Evolutionary conservation across 2,113 vertebrate species (phyloP), one percentile per base, ranked within the genome.

Genomic region (Phyllostomus hastatus): DNA sequence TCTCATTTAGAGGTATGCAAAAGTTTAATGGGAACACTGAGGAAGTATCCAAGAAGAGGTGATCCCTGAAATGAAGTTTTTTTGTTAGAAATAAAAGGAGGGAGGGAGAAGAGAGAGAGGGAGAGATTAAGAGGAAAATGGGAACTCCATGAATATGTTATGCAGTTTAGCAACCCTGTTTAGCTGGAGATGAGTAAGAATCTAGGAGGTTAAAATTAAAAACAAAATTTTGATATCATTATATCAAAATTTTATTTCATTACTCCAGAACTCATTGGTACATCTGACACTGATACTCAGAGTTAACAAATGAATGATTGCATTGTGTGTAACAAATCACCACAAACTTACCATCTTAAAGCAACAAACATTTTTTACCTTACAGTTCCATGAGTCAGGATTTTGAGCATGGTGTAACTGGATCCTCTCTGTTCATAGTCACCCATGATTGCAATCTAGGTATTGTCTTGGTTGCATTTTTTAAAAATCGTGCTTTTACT

Each of bases 161-260:
- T 26, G 4, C 15, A 50, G 33, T 85, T 72, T 89, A 80, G 43
- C 89, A 84, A 79, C 38, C 17, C 43, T 78, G 35, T 26, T 83
- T 83, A 38, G 46, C 70, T 72, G 26, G 79, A 66, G 31, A 41
- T 57, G 10, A 80, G 86, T 84, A 48, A 80, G 78, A n/a, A 43
- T 80, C 35, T 90, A 66, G 9, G n/a, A 87, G 31, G 3, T 96
- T 96, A 66, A 88, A 91, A 78, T 48, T 91, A 66, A 78, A 95
- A 95, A 83, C 19, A 69, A n/a, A 50, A 10, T 73, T 91, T 91
- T 84, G 14, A 73, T 78, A 83, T 43, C 46, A n/a, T n/a, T n/a
- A n/a, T n/a, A n/a, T n/a, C n/a, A n/a, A n/a, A n/a, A n/a, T n/a
- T 67, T 10, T 59, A 46, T 66, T 81, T 70, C 52, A 79, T 95